Percentiles rank a stretch among this genome's conserved stretches.
phyloP scores from a whole-genome alignment of 2,888 invertebrate species.

The Stramonita haemastoma region DNA sequence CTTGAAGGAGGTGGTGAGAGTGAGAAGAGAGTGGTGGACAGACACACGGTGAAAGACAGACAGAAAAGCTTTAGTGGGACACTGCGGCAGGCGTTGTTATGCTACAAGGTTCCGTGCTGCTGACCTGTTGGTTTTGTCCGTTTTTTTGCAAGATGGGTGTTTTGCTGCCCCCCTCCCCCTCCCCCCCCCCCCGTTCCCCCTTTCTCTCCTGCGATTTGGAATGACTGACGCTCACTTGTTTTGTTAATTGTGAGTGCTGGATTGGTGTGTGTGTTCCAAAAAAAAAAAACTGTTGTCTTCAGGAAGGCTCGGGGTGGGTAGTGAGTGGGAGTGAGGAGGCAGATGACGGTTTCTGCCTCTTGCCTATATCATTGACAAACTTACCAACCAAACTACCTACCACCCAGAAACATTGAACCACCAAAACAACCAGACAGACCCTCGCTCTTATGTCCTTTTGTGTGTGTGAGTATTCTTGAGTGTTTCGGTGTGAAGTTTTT shows the following conservation, averaged over 20 bases:
- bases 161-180: neutral
- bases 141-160: neutral
- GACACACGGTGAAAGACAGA: neutral
- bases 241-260: neutral
- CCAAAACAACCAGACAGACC: neutral
- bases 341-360: neutral
- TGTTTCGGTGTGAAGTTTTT: neutral
- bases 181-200: neutral
- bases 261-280: neutral
- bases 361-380: neutral
- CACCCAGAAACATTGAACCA: neutral
- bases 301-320: neutral
- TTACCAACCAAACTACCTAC: slow-evolving; percentile 28
- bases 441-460: neutral
- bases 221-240: neutral
- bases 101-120: neutral
- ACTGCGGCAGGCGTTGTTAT: neutral
- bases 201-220: neutral
- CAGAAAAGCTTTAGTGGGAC: neutral
- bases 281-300: neutral
- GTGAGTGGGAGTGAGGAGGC: neutral
- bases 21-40: neutral
- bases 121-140: neutral
- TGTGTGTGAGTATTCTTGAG: neutral
- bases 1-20: neutral